Conservation (phyloP, 2,113 vertebrate genomes). For the Casuarius casuarius region DNA sequence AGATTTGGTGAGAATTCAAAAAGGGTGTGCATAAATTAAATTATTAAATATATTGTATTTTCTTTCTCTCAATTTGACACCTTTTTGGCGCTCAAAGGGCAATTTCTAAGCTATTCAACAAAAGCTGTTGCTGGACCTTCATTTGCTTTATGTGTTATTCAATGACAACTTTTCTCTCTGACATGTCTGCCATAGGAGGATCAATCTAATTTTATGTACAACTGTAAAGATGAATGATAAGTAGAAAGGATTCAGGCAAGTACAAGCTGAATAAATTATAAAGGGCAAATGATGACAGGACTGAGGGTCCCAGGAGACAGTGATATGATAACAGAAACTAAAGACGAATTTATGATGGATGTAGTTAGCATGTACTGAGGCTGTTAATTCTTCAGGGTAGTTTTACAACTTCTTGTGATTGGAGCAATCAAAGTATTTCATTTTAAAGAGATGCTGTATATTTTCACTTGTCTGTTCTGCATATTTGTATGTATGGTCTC, state of each 20-base stretch:
- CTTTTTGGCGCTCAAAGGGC: neutral
- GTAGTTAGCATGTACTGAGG: slow-evolving; percentile 78
- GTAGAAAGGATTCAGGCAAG: slow-evolving; percentile 80
- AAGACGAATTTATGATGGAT: slow-evolving; percentile 82
- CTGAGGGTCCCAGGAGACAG: slow-evolving; percentile 76
- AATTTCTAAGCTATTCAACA: slow-evolving; percentile 46
- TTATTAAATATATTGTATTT: neutral
- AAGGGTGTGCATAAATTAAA: neutral
- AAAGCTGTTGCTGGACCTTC: slow-evolving; percentile 51
- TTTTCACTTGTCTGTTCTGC: slow-evolving; percentile 65
- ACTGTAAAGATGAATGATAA: slow-evolving; percentile 87
- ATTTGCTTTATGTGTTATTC: slow-evolving; percentile 62
- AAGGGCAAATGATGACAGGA: slow-evolving; percentile 85
- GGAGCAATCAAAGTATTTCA: slow-evolving; percentile 75
- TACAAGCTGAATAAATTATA: slow-evolving; percentile 87
- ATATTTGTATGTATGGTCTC: slow-evolving; percentile 38
- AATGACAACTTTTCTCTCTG: slow-evolving; percentile 72
- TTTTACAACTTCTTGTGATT: slow-evolving; percentile 79
- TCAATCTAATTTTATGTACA: slow-evolving; percentile 85
- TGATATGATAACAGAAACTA: slow-evolving; percentile 84
- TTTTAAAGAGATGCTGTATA: slow-evolving; percentile 72
- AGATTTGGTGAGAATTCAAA: neutral
- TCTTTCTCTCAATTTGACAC: neutral
- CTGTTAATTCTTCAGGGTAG: slow-evolving; percentile 79
- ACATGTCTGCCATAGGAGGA: slow-evolving; percentile 68